phyloP scores from a whole-genome alignment of 2,888 invertebrate genomes.

The Drosophila paranaensis region DNA sequence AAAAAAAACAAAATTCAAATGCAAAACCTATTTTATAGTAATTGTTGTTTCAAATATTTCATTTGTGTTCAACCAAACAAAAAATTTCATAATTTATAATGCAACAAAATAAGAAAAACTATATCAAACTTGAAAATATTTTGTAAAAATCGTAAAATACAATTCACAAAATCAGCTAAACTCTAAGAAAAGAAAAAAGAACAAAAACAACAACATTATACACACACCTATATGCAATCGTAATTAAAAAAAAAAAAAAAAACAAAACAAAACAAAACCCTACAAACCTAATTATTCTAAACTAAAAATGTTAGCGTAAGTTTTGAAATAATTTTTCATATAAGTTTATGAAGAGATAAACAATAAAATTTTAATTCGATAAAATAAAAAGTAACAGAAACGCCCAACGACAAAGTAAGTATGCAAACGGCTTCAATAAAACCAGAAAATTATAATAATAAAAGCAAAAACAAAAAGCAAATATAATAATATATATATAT shows the following conservation, averaged over 20 bases:
- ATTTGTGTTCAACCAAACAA: slow-evolving; percentile 55
- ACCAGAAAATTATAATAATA: slow-evolving; percentile 23
- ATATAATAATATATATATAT: neutral
- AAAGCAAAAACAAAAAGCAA: neutral
- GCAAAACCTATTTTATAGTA: slow-evolving; percentile 53
- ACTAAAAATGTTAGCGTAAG: slow-evolving; percentile 72
- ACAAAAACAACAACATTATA: slow-evolving; percentile 49
- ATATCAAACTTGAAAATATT: slow-evolving; percentile 41
- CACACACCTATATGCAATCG: slow-evolving; percentile 40
- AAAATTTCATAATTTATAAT: slow-evolving; percentile 31
- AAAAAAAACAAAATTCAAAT: slow-evolving; percentile 46
- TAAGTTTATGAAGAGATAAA: slow-evolving; percentile 48
- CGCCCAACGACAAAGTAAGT: slow-evolving; percentile 73
- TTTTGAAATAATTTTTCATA: slow-evolving; percentile 66
- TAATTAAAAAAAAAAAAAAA: slow-evolving; percentile 48
- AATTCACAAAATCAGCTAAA: slow-evolving; percentile 50
- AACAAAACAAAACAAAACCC: slow-evolving; percentile 37
- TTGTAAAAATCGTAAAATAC: slow-evolving; percentile 53
- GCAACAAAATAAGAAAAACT: slow-evolving; percentile 15
- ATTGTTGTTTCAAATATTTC: slow-evolving; percentile 52
- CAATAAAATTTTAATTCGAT: slow-evolving; percentile 50
- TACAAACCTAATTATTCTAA: slow-evolving; percentile 47
- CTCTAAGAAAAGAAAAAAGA: slow-evolving; percentile 33
- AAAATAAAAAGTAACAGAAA: slow-evolving; percentile 43
- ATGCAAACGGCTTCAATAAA: slow-evolving; percentile 56